Percentiles rank a stretch among this genome's conserved stretches.
These are phyloP conservation scores for Enteromius unitaeniatus DNA, from an alignment of 2,797 vertebrate species.

Conservation along the genomic window DNA sequence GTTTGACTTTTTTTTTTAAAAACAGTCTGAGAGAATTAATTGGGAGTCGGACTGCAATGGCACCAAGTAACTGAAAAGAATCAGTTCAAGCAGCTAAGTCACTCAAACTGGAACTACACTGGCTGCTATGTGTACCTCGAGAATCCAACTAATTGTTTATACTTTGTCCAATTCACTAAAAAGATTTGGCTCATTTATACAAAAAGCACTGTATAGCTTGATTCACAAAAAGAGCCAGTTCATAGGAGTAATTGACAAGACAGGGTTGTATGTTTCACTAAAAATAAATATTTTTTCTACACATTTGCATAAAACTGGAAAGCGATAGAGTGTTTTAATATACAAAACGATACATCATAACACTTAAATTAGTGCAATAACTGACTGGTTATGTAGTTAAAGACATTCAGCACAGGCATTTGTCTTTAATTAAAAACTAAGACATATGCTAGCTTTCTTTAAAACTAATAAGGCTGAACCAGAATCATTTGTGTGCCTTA, in stretches of 20 bases:
- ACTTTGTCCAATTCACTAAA: background rate
- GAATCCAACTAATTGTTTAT: background rate
- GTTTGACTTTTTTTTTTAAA: background rate
- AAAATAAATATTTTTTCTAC: background rate
- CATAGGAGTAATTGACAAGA: background rate
- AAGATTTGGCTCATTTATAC: background rate
- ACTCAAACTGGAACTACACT: background rate
- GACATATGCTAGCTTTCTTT: background rate
- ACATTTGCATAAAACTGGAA: background rate
- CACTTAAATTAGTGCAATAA: conserved; percentile 8
- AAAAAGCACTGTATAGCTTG: background rate
- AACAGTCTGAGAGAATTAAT: background rate
- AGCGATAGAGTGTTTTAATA: background rate
- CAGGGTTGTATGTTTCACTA: background rate
- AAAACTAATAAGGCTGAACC: background rate
- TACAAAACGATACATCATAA: background rate
- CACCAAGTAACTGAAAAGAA: background rate
- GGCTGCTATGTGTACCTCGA: background rate
- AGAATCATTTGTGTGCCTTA: background rate
- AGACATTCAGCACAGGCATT: background rate
- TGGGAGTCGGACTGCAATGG: background rate
- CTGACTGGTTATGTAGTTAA: background rate
- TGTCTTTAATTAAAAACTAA: background rate
- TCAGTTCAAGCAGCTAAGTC: background rate
- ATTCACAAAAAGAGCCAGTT: background rate